These are phyloP conservation scores for Phyllotreta cruciferae DNA, from an alignment of 2,888 invertebrate genomes.

Conservation along the genomic window DNA sequence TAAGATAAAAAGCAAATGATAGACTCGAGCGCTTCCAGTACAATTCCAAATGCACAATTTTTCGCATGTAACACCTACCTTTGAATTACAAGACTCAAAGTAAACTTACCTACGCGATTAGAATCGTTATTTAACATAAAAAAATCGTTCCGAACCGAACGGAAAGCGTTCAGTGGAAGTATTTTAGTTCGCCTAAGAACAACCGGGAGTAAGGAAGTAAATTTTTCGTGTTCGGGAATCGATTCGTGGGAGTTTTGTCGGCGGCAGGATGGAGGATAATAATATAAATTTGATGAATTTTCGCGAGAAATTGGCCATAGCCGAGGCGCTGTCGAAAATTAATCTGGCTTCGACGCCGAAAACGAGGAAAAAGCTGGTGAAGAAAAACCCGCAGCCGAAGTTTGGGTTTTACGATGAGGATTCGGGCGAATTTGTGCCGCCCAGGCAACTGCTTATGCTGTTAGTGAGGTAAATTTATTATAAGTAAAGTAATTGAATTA, in stretches of 20 bases:
- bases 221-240: neutral
- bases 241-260: neutral
- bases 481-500: too few species aligned
- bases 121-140: too few species aligned
- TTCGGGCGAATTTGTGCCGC: conserved; percentile 64
- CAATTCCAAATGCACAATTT: neutral
- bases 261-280: conserved; percentile 13
- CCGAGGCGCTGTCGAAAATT: conserved; percentile 66
- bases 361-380: conserved; percentile 64
- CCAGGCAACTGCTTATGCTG: conserved; percentile 68
- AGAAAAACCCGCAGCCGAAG: conserved; percentile 65
- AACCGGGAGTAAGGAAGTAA: neutral
- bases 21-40: conserved; percentile 10
- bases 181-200: neutral
- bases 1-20: conserved; percentile 17
- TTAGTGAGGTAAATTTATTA: conserved; percentile 68
- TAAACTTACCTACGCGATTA: conserved; percentile 6
- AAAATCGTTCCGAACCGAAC: too few species aligned
- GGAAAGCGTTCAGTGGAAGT: neutral
- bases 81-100: conserved; percentile 1
- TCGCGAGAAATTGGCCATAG: conserved; percentile 63
- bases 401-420: conserved; percentile 55
- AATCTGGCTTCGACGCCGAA: conserved; percentile 63
- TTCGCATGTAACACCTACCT: neutral
- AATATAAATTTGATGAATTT: conserved; percentile 40